Evolutionary conservation across 2,888 invertebrate species (phyloP).

Genomic region (Helleia helle): DNA sequence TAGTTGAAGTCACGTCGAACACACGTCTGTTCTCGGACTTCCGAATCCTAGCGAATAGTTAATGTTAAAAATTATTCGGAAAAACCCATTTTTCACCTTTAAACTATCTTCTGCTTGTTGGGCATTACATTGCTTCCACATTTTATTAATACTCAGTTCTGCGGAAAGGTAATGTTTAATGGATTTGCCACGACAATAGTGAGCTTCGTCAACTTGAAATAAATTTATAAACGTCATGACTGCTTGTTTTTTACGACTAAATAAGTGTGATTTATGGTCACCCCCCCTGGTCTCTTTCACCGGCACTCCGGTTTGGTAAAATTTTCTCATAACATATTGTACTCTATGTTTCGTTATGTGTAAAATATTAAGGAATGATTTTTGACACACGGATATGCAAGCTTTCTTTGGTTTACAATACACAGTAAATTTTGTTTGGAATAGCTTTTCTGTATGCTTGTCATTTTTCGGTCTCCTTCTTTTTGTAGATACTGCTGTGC

Average conservation of each 20-base stretch:
- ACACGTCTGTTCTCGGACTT: conserved; percentile 17
- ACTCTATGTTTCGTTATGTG: background rate
- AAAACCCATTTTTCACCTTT: conserved; percentile 1
- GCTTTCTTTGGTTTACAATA: conserved; percentile 7
- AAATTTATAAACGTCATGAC: conserved; percentile 3
- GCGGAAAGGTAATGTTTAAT: conserved; percentile 8
- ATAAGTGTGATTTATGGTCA: conserved; percentile 6
- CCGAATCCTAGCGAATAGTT: conserved; percentile 17
- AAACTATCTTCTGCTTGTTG: background rate
- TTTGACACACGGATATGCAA: conserved; percentile 1
- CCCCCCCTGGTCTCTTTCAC: conserved; percentile 1
- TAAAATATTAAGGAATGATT: conserved; percentile 1
- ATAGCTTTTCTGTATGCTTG: conserved; percentile 11
- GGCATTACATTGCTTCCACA: conserved; percentile 2
- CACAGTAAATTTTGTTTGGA: conserved; percentile 14
- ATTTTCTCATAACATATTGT: conserved; percentile 1
- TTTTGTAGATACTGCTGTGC: conserved; percentile 11
- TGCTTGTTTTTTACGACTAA: conserved; percentile 4
- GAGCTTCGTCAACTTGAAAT: conserved; percentile 8
- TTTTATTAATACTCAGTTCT: conserved; percentile 8
- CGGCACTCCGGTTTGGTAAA: conserved; percentile 1
- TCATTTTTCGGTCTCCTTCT: conserved; percentile 13
- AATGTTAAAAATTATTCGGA: background rate
- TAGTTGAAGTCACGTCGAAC: conserved; percentile 11
- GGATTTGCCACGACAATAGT: conserved; percentile 8